phyloP scores from a whole-genome alignment of 1,140 invertebrate genomes.

The Thaumatotibia leucotreta region DNA sequence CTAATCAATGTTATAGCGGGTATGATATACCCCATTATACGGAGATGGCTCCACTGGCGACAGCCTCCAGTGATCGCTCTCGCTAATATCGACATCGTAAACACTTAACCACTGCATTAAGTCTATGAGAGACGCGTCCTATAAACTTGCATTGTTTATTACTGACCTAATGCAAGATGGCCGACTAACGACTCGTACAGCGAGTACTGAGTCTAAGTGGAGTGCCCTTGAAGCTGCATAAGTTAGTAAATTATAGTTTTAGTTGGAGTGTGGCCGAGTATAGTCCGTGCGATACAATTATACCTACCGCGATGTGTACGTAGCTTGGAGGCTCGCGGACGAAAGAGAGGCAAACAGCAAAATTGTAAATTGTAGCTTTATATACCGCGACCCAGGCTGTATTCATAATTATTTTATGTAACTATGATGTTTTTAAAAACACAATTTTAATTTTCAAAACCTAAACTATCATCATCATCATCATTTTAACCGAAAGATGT shows the following conservation, averaged over 20 bases:
- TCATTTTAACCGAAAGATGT: too few relatives aligned
- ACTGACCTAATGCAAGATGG: neutral
- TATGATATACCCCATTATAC: constrained; percentile 9
- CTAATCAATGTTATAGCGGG: constrained; percentile 16
- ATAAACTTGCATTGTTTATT: constrained; percentile 8
- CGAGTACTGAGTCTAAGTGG: neutral
- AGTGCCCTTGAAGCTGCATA: constrained; percentile 5
- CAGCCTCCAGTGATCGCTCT: neutral
- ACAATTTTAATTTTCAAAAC: too few relatives aligned
- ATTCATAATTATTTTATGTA: too few relatives aligned
- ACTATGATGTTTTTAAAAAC: too few relatives aligned
- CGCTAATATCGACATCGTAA: constrained; percentile 5
- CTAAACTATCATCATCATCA: too few relatives aligned
- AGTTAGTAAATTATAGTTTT: constrained; percentile 11
- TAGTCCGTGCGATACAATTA: neutral
- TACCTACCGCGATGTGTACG: too few relatives aligned
- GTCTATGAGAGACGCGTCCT: neutral
- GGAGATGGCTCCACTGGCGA: neutral
- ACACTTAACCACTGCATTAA: constrained; percentile 11
- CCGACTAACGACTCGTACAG: constrained; percentile 1
- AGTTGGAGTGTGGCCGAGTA: neutral
- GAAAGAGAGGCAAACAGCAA: neutral
- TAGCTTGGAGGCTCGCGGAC: too few relatives aligned
- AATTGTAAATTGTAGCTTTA: too few relatives aligned
- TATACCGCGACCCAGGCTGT: too few relatives aligned